Conservation (phyloP, 2,113 vertebrate genomes). For the Hemicordylus capensis region DNA sequence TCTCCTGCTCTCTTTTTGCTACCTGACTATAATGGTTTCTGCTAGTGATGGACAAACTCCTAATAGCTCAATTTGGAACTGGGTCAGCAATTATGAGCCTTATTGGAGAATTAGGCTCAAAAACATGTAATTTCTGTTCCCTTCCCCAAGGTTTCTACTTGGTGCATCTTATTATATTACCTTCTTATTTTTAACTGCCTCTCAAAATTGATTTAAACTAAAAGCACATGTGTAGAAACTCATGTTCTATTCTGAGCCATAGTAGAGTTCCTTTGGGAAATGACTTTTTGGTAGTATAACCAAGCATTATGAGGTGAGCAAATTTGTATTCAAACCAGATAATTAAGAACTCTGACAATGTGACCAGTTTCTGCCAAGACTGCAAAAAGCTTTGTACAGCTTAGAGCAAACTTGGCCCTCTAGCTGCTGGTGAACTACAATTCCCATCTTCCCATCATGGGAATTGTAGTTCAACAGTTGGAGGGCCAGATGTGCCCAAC, state of each 20-base stretch:
- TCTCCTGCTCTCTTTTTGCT: neutral
- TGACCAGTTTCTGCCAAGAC: neutral
- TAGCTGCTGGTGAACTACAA: no score
- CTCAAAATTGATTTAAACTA: neutral
- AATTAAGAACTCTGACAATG: neutral
- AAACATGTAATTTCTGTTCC: neutral
- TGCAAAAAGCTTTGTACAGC: neutral
- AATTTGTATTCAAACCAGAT: neutral
- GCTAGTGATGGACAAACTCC: neutral
- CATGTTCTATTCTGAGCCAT: neutral
- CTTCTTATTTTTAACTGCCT: neutral
- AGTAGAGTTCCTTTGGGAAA: neutral
- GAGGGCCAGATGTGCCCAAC: no score
- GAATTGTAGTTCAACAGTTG: no score
- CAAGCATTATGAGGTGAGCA: neutral
- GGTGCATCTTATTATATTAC: neutral
- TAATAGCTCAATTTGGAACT: neutral
- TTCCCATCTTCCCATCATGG: no score
- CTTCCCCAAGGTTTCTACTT: neutral
- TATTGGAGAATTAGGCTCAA: neutral
- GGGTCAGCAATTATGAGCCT: neutral
- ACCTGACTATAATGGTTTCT: neutral
- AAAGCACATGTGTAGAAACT: neutral
- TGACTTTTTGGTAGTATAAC: neutral
- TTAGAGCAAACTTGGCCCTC: no score